Percentiles rank a stretch among this genome's conserved stretches.
These are phyloP conservation scores for Cylloceria caligata DNA, from an alignment of 2,888 invertebrate species.

Conservation along the genomic window DNA sequence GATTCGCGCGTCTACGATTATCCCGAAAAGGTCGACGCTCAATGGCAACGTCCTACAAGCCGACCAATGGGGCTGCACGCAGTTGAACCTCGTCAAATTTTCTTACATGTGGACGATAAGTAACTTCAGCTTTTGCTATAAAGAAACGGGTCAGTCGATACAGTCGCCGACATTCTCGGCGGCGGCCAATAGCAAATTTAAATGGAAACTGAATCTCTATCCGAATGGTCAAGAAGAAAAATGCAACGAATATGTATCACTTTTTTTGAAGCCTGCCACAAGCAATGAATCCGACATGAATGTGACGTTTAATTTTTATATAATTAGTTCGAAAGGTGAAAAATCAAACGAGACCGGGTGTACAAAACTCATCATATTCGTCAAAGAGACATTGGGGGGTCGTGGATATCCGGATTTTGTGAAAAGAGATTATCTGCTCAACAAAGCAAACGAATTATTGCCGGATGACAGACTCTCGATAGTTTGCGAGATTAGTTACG, in stretches of 20 bases:
- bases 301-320: constrained; percentile 99
- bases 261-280: constrained; percentile 98
- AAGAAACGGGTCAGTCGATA: constrained; percentile 99
- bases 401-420: background rate
- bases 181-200: constrained; percentile 99
- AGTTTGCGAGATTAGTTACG: background rate
- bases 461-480: constrained; percentile 9
- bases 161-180: constrained; percentile 99
- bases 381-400: background rate
- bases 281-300: constrained; percentile 99
- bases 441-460: background rate
- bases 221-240: constrained; percentile 99
- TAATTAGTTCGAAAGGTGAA: constrained; percentile 99
- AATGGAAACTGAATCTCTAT: constrained; percentile 99
- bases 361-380: constrained; percentile 23
- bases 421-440: background rate
- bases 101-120: constrained; percentile 99
- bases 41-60: background rate
- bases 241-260: constrained; percentile 99
- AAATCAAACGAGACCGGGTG: constrained; percentile 88
- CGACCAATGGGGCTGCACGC: constrained; percentile 78
- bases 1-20: constrained; percentile 89
- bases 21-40: background rate
- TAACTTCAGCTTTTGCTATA: constrained; percentile 99
- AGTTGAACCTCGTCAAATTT: constrained; percentile 99